Conservation (phyloP, 2,888 invertebrate genomes). For the Ommatoiulus sabulosus region DNA sequence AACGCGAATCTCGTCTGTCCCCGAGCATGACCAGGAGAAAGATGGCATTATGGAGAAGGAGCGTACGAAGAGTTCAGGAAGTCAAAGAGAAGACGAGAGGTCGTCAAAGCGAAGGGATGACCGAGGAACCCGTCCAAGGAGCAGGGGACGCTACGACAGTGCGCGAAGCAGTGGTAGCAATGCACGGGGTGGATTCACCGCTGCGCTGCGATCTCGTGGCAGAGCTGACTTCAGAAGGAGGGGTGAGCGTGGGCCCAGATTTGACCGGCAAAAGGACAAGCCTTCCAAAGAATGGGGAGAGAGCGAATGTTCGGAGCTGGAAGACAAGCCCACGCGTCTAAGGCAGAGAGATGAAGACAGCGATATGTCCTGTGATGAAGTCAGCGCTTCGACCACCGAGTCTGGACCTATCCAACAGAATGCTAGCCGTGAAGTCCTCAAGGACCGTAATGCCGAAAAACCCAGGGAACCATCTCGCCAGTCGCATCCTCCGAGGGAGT, state of each 20-base stretch:
- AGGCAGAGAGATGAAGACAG: conserved; percentile 62
- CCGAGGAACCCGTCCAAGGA: conserved; percentile 49
- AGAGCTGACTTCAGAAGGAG: conserved; percentile 61
- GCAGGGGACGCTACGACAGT: conserved; percentile 56
- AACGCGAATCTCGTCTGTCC: not conserved
- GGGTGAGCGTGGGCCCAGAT: conserved; percentile 62
- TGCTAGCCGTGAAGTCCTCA: conserved; percentile 57
- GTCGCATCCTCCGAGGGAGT: not conserved
- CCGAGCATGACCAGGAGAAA: conserved; percentile 68
- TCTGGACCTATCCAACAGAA: conserved; percentile 60
- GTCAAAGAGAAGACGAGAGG: conserved; percentile 62
- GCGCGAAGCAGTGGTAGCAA: conserved; percentile 15
- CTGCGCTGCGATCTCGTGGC: conserved; percentile 65
- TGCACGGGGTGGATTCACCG: conserved; percentile 57
- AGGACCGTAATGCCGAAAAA: conserved; percentile 57
- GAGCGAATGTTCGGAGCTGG: conserved; percentile 62
- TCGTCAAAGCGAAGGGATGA: conserved; percentile 63
- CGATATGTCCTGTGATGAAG: conserved; percentile 65
- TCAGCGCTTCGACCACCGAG: conserved; percentile 65
- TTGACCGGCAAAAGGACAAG: conserved; percentile 61
- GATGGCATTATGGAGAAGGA: conserved; percentile 70
- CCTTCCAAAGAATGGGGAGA: conserved; percentile 60
- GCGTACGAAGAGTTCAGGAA: conserved; percentile 57
- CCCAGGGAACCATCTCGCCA: not conserved
- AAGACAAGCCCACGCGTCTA: conserved; percentile 61